A percentile compares a stretch with the other conserved stretches of the same genome.
Evolutionary conservation across 2,888 invertebrate genomes (phyloP).

Genomic region (Adelphocoris suturalis): DNA sequence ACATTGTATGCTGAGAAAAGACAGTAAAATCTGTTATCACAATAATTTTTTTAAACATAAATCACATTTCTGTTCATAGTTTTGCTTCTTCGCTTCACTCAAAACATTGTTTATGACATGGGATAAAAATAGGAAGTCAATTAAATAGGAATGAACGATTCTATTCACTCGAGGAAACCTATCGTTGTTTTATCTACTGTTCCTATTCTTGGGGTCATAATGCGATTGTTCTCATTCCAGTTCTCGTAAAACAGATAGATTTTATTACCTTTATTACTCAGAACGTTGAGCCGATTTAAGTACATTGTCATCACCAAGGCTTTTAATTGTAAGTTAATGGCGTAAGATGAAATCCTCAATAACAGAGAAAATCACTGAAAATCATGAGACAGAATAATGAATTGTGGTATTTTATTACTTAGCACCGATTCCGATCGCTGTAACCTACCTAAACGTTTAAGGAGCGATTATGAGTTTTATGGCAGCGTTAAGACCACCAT

Average conservation of each 20-base stretch:
- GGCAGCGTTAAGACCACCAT: background rate
- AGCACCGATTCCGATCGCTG: background rate
- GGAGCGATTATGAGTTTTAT: background rate
- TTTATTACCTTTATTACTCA: background rate
- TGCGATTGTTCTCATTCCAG: background rate
- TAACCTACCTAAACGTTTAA: background rate
- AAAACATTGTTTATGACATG: background rate
- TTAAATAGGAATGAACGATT: background rate
- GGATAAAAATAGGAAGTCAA: constrained; percentile 16
- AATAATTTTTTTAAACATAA: background rate
- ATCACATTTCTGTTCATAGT: background rate
- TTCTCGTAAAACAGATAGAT: background rate
- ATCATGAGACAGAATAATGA: constrained; percentile 14
- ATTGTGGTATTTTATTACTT: background rate
- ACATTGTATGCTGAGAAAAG: no score
- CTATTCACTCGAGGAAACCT: background rate
- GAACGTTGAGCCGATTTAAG: constrained; percentile 4
- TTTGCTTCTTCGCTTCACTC: background rate
- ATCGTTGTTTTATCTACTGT: background rate
- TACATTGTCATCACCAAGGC: background rate
- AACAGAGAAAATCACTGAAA: constrained; percentile 30
- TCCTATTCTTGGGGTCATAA: background rate
- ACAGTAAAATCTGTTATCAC: no score
- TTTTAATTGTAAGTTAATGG: constrained; percentile 6
- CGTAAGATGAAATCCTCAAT: constrained; percentile 21